Evolutionary conservation across 2,113 vertebrate species (phyloP).

Genomic region (Hyla sarda): DNA sequence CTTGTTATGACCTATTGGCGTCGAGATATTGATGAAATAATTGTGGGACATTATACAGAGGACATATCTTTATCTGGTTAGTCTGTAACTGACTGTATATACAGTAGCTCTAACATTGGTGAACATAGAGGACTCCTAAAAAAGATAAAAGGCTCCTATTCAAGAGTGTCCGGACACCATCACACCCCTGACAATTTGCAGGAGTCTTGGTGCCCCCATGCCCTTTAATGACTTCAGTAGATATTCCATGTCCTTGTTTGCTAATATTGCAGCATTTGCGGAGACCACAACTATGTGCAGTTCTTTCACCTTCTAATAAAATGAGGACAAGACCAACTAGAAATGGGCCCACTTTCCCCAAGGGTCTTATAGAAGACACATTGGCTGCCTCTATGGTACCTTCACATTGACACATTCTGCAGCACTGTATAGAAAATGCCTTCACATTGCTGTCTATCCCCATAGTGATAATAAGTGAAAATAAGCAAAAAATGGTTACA

Average conservation of each 20-base stretch:
- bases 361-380: no score
- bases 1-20: neutral
- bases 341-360: neutral
- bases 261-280: neutral
- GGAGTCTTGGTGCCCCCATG: no score
- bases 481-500: no score
- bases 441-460: no score
- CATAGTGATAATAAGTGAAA: no score
- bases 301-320: neutral
- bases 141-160: neutral
- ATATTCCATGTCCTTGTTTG: neutral
- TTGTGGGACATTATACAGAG: neutral
- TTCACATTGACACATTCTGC: no score
- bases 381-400: no score
- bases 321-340: neutral
- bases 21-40: neutral
- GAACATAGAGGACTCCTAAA: neutral
- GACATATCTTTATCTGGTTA: neutral
- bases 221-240: neutral
- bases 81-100: no score
- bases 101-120: neutral
- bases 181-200: neutral
- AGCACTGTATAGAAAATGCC: no score
- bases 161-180: neutral
- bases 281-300: neutral